These are phyloP conservation scores for Aphidius ervi DNA, from an alignment of 1,140 invertebrate species.

Conservation along the genomic window DNA sequence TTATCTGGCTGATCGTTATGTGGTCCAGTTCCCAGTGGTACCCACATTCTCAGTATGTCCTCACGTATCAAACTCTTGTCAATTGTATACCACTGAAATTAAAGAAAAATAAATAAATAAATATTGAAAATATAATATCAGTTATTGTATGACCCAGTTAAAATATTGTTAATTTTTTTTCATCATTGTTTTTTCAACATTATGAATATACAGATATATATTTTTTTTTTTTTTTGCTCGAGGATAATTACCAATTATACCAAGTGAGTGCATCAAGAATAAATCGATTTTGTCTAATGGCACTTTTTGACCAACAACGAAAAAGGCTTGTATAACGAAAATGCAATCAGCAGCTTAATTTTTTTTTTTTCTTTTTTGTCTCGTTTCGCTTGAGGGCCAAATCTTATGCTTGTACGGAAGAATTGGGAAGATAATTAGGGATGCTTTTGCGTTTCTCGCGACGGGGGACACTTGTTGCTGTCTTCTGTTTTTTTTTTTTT, in stretches of 20 bases:
- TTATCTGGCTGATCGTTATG: conserved; percentile 53
- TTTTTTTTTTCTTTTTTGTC: conserved; percentile 40
- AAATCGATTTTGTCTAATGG: conserved; percentile 28
- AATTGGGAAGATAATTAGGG: conserved; percentile 47
- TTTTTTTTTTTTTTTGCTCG: background rate
- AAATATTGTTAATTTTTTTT: background rate
- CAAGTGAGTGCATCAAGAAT: conserved; percentile 22
- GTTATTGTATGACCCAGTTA: background rate
- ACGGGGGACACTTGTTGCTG: conserved; percentile 44
- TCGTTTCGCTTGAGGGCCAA: conserved; percentile 40
- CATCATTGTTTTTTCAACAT: conserved; percentile 1
- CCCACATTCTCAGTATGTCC: conserved; percentile 51
- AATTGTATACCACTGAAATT: conserved; percentile 57
- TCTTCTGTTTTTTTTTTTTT: conserved; percentile 23
- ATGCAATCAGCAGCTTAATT: conserved; percentile 42
- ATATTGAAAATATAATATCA: background rate
- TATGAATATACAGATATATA: conserved; percentile 2
- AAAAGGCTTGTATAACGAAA: conserved; percentile 44
- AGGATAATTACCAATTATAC: conserved; percentile 26
- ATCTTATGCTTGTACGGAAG: conserved; percentile 17
- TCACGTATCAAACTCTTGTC: conserved; percentile 46
- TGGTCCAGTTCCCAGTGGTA: conserved; percentile 48
- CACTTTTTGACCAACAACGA: conserved; percentile 10
- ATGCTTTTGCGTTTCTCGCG: conserved; percentile 50
- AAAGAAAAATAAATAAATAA: conserved; percentile 9